Conservation (phyloP, 2,113 vertebrate genomes). For the Pholis gunnellus region DNA sequence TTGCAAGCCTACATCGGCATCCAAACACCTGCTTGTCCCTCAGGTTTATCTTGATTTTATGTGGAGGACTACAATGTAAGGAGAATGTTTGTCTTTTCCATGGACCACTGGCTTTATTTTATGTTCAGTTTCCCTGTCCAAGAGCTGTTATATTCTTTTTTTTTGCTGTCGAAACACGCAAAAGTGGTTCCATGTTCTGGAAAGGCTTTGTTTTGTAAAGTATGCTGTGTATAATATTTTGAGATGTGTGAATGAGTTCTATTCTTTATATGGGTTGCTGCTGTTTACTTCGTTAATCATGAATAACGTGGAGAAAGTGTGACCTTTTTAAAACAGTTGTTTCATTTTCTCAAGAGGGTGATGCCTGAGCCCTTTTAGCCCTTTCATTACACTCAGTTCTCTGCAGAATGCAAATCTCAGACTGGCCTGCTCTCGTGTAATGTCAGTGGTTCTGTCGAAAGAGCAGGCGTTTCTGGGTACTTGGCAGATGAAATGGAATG, state of each 20-base stretch:
- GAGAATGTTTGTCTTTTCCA: background rate
- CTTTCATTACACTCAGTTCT: constrained; percentile 21
- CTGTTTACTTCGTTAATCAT: background rate
- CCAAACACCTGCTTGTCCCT: background rate
- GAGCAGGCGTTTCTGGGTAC: constrained; percentile 7
- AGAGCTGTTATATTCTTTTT: background rate
- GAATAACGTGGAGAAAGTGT: background rate
- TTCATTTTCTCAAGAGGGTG: constrained; percentile 1
- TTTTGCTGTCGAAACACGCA: background rate
- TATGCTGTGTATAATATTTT: constrained; percentile 14
- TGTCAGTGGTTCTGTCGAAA: constrained; percentile 25
- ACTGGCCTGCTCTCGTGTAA: constrained; percentile 35
- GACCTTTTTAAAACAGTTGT: constrained; percentile 13
- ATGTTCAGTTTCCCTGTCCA: background rate
- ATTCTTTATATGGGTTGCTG: background rate
- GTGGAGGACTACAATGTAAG: background rate
- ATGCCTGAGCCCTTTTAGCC: background rate
- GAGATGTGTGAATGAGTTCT: constrained; percentile 20
- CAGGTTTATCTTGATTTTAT: background rate
- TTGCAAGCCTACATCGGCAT: background rate
- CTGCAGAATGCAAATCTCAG: constrained; percentile 25
- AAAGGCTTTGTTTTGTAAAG: constrained; percentile 5
- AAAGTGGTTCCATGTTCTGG: background rate
- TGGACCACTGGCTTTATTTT: background rate
- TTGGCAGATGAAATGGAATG: constrained; percentile 51